phyloP scores from a whole-genome alignment of 2,797 vertebrate species.

The Tapera naevia region DNA sequence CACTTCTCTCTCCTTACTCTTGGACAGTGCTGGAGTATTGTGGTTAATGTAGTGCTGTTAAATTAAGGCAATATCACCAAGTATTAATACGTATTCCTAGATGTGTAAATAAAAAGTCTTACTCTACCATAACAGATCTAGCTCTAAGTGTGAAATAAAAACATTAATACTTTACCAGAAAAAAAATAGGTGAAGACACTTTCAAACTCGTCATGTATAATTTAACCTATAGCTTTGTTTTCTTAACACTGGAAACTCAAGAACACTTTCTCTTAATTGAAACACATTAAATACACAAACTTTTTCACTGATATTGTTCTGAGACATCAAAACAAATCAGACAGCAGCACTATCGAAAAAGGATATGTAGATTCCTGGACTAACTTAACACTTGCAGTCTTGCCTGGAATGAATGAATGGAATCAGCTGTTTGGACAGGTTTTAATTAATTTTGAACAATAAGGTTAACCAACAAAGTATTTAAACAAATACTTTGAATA shows the following conservation, averaged over 20 bases:
- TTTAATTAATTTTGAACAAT: background rate
- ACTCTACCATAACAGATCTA: background rate
- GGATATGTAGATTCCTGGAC: background rate
- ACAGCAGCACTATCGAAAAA: background rate
- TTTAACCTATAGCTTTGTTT: background rate
- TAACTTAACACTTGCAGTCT: background rate
- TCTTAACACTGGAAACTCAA: background rate
- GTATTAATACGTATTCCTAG: slow-evolving; percentile 67
- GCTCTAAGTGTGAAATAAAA: background rate
- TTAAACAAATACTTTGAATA: background rate
- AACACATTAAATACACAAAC: background rate
- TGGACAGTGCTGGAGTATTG: slow-evolving; percentile 91
- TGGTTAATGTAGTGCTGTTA: slow-evolving; percentile 94
- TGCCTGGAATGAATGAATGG: background rate
- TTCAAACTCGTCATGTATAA: background rate
- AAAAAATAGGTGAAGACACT: background rate
- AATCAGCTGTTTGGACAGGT: background rate
- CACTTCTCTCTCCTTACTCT: slow-evolving; percentile 96
- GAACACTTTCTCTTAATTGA: background rate
- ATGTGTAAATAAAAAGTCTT: slow-evolving; percentile 10
- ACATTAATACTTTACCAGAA: background rate
- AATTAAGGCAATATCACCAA: slow-evolving; percentile 81
- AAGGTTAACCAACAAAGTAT: background rate
- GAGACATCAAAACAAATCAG: background rate
- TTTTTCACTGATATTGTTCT: background rate